Conservation (phyloP, 2,888 invertebrate species). For the Malachius bipustulatus region DNA sequence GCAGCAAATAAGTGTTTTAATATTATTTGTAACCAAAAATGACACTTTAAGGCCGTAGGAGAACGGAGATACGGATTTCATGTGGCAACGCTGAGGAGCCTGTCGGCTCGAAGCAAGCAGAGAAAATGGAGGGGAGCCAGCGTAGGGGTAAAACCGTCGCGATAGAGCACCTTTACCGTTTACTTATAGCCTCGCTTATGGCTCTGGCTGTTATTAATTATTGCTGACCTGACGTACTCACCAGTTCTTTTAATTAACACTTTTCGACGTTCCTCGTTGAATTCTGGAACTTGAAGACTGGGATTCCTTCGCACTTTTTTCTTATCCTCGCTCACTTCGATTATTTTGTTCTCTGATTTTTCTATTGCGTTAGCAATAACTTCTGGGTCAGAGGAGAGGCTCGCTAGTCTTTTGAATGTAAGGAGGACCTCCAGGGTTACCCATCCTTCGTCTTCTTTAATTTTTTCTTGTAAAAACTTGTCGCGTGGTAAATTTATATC, state of each 20-base stretch:
- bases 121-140: too few relatives aligned
- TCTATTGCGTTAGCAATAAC: constrained; percentile 63
- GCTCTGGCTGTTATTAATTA: too few relatives aligned
- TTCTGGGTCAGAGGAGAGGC: constrained; percentile 53
- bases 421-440: constrained; percentile 70
- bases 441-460: constrained; percentile 83
- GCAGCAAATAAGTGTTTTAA: too few relatives aligned
- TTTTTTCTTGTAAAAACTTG: constrained; percentile 82
- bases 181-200: too few relatives aligned
- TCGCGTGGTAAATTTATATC: constrained; percentile 86
- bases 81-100: too few relatives aligned
- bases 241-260: constrained; percentile 59
- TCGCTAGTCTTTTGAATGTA: constrained; percentile 77
- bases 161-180: too few relatives aligned
- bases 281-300: constrained; percentile 68
- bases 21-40: too few relatives aligned
- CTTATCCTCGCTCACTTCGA: constrained; percentile 52
- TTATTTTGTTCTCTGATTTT: constrained; percentile 58
- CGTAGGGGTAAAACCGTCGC: too few relatives aligned
- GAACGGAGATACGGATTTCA: too few relatives aligned
- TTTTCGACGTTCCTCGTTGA: constrained; percentile 72
- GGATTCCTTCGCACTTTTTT: constrained; percentile 59
- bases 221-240: too few relatives aligned
- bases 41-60: too few relatives aligned
- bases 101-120: too few relatives aligned